A percentile compares a stretch with the other conserved stretches of the same genome.
Conservation (phyloP, 2,797 vertebrate genomes). For the Poliocrania exsul region DNA sequence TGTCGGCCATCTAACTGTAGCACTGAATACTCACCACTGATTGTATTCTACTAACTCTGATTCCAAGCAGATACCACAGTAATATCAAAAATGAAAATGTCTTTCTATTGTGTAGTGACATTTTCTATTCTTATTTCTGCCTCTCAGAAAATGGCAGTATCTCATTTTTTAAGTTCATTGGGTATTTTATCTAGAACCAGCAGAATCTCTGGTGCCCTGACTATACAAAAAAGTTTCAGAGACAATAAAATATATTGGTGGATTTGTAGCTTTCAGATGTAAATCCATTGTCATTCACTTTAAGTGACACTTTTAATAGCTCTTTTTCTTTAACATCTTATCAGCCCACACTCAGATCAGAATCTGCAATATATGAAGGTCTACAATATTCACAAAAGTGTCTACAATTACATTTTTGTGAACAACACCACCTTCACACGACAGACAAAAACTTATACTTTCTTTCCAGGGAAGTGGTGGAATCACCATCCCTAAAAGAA, state of each 20-base stretch:
- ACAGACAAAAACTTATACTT: neutral
- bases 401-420: neutral
- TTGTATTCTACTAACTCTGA: neutral
- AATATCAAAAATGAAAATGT: neutral
- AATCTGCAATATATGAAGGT: neutral
- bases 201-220: neutral
- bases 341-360: neutral
- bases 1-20: neutral
- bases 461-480: neutral
- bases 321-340: neutral
- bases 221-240: neutral
- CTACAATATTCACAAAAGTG: neutral
- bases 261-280: neutral
- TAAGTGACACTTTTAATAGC: neutral
- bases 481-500: neutral
- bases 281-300: neutral
- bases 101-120: neutral
- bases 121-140: neutral
- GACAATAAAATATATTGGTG: neutral
- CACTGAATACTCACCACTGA: neutral
- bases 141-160: neutral
- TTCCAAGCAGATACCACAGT: neutral
- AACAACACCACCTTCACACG: neutral
- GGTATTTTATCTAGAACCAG: neutral
- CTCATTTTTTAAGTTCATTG: neutral